Evolutionary conservation across 2,797 vertebrate genomes (phyloP), one percentile per base, ranked within the genome.

Genomic region (Hylomyscus alleni): DNA sequence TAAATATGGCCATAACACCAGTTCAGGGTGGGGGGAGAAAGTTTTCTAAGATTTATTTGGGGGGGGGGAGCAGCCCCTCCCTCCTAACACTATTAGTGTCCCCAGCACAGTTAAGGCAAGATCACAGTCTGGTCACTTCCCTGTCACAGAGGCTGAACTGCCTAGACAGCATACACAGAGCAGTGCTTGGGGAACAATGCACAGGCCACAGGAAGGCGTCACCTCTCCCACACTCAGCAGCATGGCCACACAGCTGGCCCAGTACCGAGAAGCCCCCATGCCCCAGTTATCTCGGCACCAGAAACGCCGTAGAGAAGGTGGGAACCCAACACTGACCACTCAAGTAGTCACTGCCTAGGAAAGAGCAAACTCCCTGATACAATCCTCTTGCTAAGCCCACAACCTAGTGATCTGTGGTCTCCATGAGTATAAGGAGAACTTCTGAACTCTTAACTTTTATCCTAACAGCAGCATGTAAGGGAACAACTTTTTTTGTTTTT

Each of bases 341-440:
- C n/a, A 24, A 47, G 24, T 7, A 52, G n/a, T 8, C n/a, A 40
- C 9, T 37, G 20, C 24, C 24, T 37, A 58, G 52, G 4, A 95
- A 93, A 54, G 82, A 92, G n/a, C 90, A 94, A 88, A 89, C 13
- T 88, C 34, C 62, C 80, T n/a, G 24, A 77, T 44, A 80, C 9
- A 91, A 1, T 83, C n/a, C 22, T 93, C 67, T 24, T 95, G 56
- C 82, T 89, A 88, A 93, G 5, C 34, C 34, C 31, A 75, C 10
- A 87, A n/a, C 40, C 40, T 73, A 80, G 62, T 81, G 52, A 77
- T 40, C 65, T 93, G 1, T 7, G 58, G 58, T 82, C 60, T 82
- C 86, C 54, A 8, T 58, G 80, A 83, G 78, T 85, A 92, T 58
- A 84, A 31, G 83, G n/a, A 24, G 13, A 58, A 5, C 2, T 73